A percentile compares a stretch with the other conserved stretches of the same genome.
Conservation (phyloP, 2,113 vertebrate species). For the Ramphastos sulfuratus region DNA sequence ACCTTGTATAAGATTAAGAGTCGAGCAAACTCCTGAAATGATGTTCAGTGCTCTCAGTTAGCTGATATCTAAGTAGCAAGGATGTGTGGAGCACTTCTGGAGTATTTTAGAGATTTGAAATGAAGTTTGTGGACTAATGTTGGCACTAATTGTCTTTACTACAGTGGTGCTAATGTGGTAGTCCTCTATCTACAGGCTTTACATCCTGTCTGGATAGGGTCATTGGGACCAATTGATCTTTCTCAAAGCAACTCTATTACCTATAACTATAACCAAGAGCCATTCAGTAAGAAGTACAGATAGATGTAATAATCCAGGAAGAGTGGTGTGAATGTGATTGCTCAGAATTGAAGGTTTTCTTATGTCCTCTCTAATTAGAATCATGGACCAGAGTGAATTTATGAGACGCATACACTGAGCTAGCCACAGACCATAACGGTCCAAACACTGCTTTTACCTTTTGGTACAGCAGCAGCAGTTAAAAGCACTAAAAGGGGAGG, state of each 20-base stretch:
- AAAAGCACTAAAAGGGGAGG: neutral
- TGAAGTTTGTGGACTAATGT: neutral
- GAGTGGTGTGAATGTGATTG: neutral
- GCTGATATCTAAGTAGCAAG: neutral
- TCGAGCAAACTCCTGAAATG: neutral
- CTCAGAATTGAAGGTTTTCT: neutral
- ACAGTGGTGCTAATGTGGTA: neutral
- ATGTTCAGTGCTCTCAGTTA: neutral
- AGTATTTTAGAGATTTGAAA: neutral
- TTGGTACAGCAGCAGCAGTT: neutral
- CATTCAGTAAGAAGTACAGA: neutral
- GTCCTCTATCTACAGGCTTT: neutral
- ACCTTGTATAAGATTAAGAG: neutral
- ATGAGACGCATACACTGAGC: neutral
- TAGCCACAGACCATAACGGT: fast-evolving
- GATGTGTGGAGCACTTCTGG: neutral
- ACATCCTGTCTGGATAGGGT: neutral
- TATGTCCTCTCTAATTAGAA: neutral
- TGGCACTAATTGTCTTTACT: neutral
- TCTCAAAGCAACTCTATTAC: neutral
- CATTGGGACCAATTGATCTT: neutral
- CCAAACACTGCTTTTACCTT: neutral
- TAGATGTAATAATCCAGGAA: neutral
- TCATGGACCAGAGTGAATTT: neutral
- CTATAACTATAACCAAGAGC: neutral